Percentiles rank a stretch among this genome's conserved stretches.
phyloP scores from a whole-genome alignment of 1,140 invertebrate species.

The Streblospio benedicti region DNA sequence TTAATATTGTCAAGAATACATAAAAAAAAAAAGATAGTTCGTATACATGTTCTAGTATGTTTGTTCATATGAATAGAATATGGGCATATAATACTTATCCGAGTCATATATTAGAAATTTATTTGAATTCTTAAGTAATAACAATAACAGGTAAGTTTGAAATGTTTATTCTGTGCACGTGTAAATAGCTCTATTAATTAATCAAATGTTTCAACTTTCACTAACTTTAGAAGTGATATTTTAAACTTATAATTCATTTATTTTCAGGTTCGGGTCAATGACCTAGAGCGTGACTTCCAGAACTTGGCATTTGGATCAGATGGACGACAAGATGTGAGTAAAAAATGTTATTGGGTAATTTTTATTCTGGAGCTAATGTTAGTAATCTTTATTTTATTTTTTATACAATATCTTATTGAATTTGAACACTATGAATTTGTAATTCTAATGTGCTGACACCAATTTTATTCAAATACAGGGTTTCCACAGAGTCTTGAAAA shows the following conservation, averaged over 20 bases:
- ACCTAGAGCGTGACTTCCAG: conserved; percentile 20
- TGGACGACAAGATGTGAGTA: conserved; percentile 1
- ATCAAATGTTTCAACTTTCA: too few relatives aligned
- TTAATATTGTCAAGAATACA: too few relatives aligned
- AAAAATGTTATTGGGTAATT: conserved; percentile 46
- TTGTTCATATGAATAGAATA: too few relatives aligned
- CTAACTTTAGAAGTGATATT: neutral
- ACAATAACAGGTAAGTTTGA: too few relatives aligned
- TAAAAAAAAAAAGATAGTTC: too few relatives aligned
- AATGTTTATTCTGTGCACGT: too few relatives aligned
- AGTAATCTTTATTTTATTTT: neutral
- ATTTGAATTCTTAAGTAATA: too few relatives aligned
- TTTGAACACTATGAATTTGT: neutral
- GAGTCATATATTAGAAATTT: too few relatives aligned
- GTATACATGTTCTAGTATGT: too few relatives aligned
- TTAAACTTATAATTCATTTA: neutral
- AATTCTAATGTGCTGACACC: too few relatives aligned
- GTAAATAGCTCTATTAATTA: too few relatives aligned
- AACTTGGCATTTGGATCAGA: conserved; percentile 7
- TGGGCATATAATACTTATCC: too few relatives aligned
- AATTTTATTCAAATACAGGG: neutral
- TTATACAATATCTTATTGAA: neutral
- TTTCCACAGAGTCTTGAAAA: neutral
- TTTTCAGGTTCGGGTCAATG: conserved; percentile 9
- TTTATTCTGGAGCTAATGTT: conserved; percentile 6